Conservation (phyloP, 2,113 vertebrate species). For the Albula goreensis region DNA sequence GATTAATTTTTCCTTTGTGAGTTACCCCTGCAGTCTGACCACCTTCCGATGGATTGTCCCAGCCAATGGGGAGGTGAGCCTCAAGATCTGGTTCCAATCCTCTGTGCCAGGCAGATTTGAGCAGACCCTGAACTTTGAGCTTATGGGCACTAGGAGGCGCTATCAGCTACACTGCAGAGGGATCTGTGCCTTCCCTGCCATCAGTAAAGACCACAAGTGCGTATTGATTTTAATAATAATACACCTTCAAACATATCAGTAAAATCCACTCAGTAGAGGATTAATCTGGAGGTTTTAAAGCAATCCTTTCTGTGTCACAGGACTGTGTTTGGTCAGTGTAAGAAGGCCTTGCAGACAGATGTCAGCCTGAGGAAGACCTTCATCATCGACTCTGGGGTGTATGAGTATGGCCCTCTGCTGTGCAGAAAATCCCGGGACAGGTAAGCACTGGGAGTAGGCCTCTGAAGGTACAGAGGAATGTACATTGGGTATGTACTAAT, state of each 20-base stretch:
- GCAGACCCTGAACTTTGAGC: slow-evolving; percentile 80
- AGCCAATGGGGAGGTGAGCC: slow-evolving; percentile 60
- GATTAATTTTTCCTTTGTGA: background rate
- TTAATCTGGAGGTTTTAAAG: too few species aligned
- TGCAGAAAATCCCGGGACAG: slow-evolving; percentile 86
- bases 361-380: slow-evolving; percentile 78
- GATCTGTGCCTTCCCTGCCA: slow-evolving; percentile 76
- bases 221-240: slow-evolving; percentile 36
- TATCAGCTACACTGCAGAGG: slow-evolving; percentile 81
- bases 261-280: too few species aligned
- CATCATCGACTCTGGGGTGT: slow-evolving; percentile 63
- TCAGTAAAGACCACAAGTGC: slow-evolving; percentile 78
- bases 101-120: slow-evolving; percentile 67
- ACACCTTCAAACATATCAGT: too few species aligned
- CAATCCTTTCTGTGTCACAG: slow-evolving; percentile 48
- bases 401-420: slow-evolving; percentile 86
- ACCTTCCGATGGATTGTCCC: slow-evolving; percentile 83
- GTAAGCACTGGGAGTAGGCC: slow-evolving; percentile 55
- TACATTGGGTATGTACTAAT: too few species aligned
- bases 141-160: slow-evolving; percentile 69
- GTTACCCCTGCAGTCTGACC: slow-evolving; percentile 55
- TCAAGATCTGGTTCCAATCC: slow-evolving; percentile 79
- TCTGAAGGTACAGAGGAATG: too few species aligned
- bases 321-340: slow-evolving; percentile 76
- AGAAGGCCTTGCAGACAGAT: slow-evolving; percentile 50